Evolutionary conservation across 2,888 invertebrate species (phyloP).

Genomic region (Amiota minor): DNA sequence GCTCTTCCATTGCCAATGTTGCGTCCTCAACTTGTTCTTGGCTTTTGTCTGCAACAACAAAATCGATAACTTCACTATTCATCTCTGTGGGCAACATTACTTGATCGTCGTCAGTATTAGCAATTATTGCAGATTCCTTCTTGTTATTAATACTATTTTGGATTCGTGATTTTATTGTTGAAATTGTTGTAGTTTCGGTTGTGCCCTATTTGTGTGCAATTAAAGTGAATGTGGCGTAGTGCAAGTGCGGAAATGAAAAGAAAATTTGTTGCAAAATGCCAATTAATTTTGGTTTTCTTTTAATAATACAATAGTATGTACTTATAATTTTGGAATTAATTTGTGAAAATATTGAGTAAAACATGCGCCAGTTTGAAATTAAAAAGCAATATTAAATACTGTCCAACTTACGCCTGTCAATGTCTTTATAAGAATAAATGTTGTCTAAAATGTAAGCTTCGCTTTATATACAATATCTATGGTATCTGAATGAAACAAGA

Average conservation of each 20-base stretch:
- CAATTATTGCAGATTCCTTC: no score
- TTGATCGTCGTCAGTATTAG: slow-evolving; percentile 7
- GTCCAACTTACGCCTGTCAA: neutral
- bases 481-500: no score
- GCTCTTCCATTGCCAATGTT: slow-evolving; percentile 21
- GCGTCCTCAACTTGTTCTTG: slow-evolving; percentile 36
- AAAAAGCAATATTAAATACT: neutral
- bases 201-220: slow-evolving; percentile 2
- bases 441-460: slow-evolving; percentile 29
- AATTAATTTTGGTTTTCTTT: slow-evolving; percentile 8
- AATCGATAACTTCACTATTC: slow-evolving; percentile 38
- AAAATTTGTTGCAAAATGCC: slow-evolving; percentile 22
- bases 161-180: no score
- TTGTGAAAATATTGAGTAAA: neutral
- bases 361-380: slow-evolving; percentile 5
- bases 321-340: neutral
- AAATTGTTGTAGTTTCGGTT: neutral
- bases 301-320: no score
- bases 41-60: slow-evolving; percentile 55
- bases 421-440: slow-evolving; percentile 38
- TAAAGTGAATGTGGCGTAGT: slow-evolving; percentile 1
- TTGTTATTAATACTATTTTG: no score
- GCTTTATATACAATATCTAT: slow-evolving; percentile 40
- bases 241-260: slow-evolving; percentile 16
- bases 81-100: slow-evolving; percentile 22